A percentile compares a stretch with the other conserved stretches of the same genome.
These are phyloP conservation scores for Leptinotarsa defecta DNA, from an alignment of 1,140 invertebrate genomes.

Conservation along the genomic window DNA sequence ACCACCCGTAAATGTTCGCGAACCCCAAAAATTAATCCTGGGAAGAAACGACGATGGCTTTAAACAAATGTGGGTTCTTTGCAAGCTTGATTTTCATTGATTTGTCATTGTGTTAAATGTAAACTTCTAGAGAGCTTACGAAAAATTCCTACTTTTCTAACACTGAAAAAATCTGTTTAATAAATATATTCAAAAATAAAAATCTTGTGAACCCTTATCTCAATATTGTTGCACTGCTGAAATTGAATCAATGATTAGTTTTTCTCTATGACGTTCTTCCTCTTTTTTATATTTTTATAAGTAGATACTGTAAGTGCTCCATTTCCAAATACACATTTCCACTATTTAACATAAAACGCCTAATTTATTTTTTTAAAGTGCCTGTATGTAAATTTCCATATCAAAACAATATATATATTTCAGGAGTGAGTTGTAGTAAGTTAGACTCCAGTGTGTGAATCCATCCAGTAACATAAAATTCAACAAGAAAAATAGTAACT, in stretches of 20 bases:
- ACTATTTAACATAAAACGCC: background rate
- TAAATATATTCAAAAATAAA: background rate
- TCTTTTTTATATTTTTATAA: conserved; percentile 2
- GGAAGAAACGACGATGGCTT: background rate
- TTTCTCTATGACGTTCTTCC: background rate
- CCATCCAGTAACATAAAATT: too few relatives aligned
- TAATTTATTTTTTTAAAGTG: background rate
- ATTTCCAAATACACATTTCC: background rate
- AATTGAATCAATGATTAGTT: too few relatives aligned
- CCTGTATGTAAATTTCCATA: background rate
- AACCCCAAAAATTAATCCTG: too few relatives aligned
- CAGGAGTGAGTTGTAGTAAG: too few relatives aligned
- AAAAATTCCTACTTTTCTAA: conserved; percentile 23
- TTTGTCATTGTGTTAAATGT: conserved; percentile 17
- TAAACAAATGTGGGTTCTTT: conserved; percentile 5
- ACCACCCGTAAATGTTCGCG: background rate
- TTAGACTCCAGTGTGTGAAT: too few relatives aligned
- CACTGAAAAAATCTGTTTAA: background rate
- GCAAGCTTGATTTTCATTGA: conserved; percentile 6
- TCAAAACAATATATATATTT: too few relatives aligned
- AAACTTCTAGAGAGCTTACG: conserved; percentile 1
- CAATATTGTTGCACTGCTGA: too few relatives aligned
- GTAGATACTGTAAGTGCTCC: background rate
- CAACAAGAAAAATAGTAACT: too few relatives aligned
- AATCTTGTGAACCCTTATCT: background rate